Conservation (phyloP, 2,888 invertebrate species). For the Onthophagus sagittarius region DNA sequence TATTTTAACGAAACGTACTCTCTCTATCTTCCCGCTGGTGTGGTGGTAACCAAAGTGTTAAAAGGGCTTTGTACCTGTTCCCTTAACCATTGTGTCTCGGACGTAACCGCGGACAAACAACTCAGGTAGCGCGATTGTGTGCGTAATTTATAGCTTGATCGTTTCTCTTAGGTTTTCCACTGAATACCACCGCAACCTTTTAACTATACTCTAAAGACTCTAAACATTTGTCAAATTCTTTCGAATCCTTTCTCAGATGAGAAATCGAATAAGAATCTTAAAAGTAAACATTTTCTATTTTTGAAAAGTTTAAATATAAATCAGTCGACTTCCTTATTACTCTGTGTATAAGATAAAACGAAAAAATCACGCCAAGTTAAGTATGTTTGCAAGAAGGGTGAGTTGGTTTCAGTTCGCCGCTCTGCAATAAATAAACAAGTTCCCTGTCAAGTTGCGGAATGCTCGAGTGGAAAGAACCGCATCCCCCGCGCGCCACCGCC, state of each 20-base stretch:
- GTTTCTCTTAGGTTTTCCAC: background rate
- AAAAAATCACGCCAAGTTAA: background rate
- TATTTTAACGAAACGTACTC: background rate
- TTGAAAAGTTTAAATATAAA: too few species aligned
- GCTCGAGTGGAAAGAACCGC: slow-evolving; percentile 26
- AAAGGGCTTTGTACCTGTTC: background rate
- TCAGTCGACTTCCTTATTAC: too few species aligned
- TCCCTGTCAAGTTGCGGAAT: slow-evolving; percentile 1
- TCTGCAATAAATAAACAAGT: slow-evolving; percentile 9
- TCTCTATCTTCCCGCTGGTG: background rate
- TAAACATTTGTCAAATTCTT: background rate
- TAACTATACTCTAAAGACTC: too few species aligned
- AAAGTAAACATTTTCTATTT: background rate
- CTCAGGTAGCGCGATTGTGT: background rate
- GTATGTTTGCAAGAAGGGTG: background rate
- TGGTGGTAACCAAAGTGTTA: background rate
- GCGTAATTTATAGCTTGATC: background rate
- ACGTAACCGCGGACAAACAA: background rate
- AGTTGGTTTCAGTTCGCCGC: background rate
- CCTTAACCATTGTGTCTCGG: background rate
- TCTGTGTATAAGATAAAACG: too few species aligned
- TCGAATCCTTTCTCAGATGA: background rate
- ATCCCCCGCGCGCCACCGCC: slow-evolving; percentile 2
- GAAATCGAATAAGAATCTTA: background rate
- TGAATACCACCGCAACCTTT: background rate